These are phyloP conservation scores for Typhlichthys eigenmanni DNA, from an alignment of 2,797 vertebrate genomes.

Conservation along the genomic window DNA sequence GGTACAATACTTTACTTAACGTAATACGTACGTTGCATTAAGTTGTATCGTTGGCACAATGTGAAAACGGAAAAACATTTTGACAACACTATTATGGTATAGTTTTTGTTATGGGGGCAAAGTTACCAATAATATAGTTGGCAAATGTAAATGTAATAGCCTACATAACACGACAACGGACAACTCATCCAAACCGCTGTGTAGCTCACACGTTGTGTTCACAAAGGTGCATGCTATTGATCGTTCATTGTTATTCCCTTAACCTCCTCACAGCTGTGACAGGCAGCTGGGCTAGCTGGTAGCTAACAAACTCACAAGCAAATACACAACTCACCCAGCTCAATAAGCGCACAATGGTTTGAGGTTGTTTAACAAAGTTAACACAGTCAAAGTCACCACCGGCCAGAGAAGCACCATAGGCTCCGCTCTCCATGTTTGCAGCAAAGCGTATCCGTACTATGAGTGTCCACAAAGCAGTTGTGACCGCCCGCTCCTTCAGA, in stretches of 20 bases:
- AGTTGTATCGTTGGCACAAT: too few species aligned
- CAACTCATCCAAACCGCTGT: neutral
- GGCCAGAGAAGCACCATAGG: slow-evolving; percentile 76
- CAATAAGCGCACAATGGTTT: slow-evolving; percentile 70
- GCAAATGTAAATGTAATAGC: too few species aligned
- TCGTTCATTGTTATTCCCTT: too few species aligned
- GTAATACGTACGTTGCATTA: too few species aligned
- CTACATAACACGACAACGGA: neutral
- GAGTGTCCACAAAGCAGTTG: neutral
- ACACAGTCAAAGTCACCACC: slow-evolving; percentile 72
- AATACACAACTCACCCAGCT: slow-evolving; percentile 76
- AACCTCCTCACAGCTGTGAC: slow-evolving; percentile 22
- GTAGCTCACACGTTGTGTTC: neutral
- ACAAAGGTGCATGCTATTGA: neutral
- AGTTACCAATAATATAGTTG: too few species aligned
- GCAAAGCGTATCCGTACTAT: slow-evolving; percentile 7
- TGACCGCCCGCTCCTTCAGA: neutral
- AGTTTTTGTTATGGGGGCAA: too few species aligned
- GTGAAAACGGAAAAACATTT: too few species aligned
- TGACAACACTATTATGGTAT: too few species aligned
- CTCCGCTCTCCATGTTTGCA: slow-evolving; percentile 68
- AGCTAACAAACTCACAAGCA: neutral
- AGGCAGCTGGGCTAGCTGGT: slow-evolving; percentile 41
- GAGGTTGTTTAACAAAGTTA: slow-evolving; percentile 68
- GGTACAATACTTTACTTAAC: too few species aligned